Base-by-base conservation (phyloP, 2,888 invertebrate species). In the Timandra comae region DNA sequence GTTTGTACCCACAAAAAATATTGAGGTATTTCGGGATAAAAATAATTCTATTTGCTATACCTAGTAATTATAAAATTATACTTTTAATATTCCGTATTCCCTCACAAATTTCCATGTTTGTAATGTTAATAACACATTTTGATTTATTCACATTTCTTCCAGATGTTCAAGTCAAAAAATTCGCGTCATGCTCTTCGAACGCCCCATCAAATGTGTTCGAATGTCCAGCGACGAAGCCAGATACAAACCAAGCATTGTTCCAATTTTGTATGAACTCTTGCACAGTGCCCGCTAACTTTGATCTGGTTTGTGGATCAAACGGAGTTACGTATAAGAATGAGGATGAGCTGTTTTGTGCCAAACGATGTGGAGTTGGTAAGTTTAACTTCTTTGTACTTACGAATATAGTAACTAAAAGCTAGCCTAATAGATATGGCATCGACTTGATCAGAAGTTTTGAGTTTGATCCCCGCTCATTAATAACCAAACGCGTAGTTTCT, bases 291-390 rank as follows among this genome's bases (percentile, higher is more conserved):
- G n/a, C n/a, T n/a, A n/a, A n/a, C n/a, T n/a, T n/a, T n/a, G n/a
- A n/a, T n/a, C n/a, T n/a, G 7, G 41, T 52, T 4, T 52, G 54
- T 36, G 54, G 52, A 1, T 35, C 51, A 1, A 42, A 56, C 11
- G 36, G 36, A 3, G 33, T 44, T 20, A 54, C 51, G 1, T 54
- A 54, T 21, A 41, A 44, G 9, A 56, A 52, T 28, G 34, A 37
- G 12, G 47, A 37, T 5, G 43, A 45, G 7, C 33, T 54, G 21
- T 27, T 42, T n/a, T 46, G 46, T 13, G 38, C 35, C 3, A 33
- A 22, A 26, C 25, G 25, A 11, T 62, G 61, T 43, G 61, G 61
- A 29, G 33, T 50, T 27, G 45, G 59, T 59, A 39, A 52, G 57
- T n/a, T n/a, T n/a, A n/a, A n/a, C n/a, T n/a, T n/a, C n/a, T n/a